phyloP scores from a whole-genome alignment of 1,140 invertebrate species.

The Magallana angulata region DNA sequence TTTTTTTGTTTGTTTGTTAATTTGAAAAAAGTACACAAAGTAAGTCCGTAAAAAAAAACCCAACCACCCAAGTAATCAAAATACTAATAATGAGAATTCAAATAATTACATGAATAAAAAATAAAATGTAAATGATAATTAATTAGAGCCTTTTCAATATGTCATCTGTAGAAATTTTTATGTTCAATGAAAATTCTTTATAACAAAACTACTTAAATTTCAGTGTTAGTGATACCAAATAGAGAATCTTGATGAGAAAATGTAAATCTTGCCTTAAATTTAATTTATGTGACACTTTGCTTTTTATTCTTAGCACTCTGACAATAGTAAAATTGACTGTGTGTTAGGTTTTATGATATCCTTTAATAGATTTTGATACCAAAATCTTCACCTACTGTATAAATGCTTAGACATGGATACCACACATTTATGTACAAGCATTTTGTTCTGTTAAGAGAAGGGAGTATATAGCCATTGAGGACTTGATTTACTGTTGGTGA shows the following conservation, averaged over 20 bases:
- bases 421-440: conserved; percentile 14
- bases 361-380: conserved; percentile 5
- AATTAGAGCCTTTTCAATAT: too few relatives aligned
- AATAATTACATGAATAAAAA: too few relatives aligned
- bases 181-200: too few relatives aligned
- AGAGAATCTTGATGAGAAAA: conserved; percentile 11
- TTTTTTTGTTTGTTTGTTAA: too few relatives aligned
- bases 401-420: conserved; percentile 1
- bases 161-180: too few relatives aligned
- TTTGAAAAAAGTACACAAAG: too few relatives aligned
- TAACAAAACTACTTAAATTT: too few relatives aligned
- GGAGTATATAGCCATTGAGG: not conserved
- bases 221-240: not conserved
- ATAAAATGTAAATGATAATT: too few relatives aligned
- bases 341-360: conserved; percentile 23
- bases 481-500: conserved; percentile 6
- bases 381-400: not conserved
- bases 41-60: too few relatives aligned
- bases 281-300: conserved; percentile 25
- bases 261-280: not conserved
- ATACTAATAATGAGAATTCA: too few relatives aligned
- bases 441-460: not conserved
- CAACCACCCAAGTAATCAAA: too few relatives aligned
- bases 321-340: not conserved
- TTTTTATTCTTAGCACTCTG: not conserved